Base-by-base conservation (phyloP, 2,113 vertebrate species). In the Ceyx cyanopectus region DNA sequence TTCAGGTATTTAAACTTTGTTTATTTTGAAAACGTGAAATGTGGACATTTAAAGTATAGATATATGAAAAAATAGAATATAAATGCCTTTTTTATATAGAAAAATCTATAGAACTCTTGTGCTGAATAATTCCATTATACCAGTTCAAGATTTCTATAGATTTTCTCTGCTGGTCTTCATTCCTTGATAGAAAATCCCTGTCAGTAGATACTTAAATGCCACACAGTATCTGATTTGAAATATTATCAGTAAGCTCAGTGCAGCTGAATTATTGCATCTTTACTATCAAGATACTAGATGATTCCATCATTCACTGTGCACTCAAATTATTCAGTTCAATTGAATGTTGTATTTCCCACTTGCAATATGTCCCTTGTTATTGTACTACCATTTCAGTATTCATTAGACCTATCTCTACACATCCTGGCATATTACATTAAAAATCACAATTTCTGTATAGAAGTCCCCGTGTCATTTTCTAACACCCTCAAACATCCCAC, bases 181-280 rank as follows among this genome's bases (percentile, higher is more conserved):
- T 62, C 12, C 45, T 58, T 94, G 82, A 91, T 81, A 29, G 78
- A 94, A 95, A 96, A 87, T 87, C 40, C 73, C 46, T 80, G 40
- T 32, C 29, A 62, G 43, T 26, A 83, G 72, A 54, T 75, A 84
- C 37, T 74, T 34, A 90, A 86, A 81, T 80, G 74, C 27, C 69
- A 53, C 34, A 72, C 10, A 61, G 30, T 54, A 85, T 90, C 74
- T 69, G 58, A 89, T 93, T 27, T 80, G 48, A 94, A 94, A 75
- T 56, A 57, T 18, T 93, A 93, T 76, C 70, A 73, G 74, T 69
- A 87, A 80, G 61, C 67, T 87, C 70, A 87, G 72, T 46, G 60
- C 34, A 91, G 30, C 34, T 83, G 74, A 80, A 81, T 80, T 84
- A 87, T 15, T 92, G 34, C 51, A 92, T 37, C n/a, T 58, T 87